phyloP scores from a whole-genome alignment of 2,113 vertebrate genomes.

The Cervus canadensis region DNA sequence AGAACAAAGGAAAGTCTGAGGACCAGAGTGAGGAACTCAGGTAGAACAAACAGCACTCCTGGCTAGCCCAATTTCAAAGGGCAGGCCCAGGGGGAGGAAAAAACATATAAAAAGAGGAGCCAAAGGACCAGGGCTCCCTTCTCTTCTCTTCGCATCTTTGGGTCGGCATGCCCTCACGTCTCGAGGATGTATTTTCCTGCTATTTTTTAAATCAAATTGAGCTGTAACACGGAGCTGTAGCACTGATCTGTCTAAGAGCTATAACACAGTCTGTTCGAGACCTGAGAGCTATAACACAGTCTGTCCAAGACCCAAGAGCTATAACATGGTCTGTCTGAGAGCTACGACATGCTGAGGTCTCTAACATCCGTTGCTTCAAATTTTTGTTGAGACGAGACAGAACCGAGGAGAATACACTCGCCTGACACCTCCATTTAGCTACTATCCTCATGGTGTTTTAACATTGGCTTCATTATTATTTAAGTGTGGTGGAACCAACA shows the following conservation, averaged over 20 bases:
- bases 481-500: neutral
- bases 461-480: neutral
- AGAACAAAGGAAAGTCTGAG: neutral
- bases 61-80: neutral
- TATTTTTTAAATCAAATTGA: neutral
- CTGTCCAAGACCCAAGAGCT: neutral
- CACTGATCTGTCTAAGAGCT: neutral
- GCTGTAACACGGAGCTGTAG: neutral
- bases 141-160: neutral
- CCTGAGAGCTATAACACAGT: neutral
- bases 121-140: neutral
- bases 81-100: neutral
- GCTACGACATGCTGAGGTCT: neutral
- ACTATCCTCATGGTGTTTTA: neutral
- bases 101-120: neutral
- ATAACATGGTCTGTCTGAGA: neutral
- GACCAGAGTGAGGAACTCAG: neutral
- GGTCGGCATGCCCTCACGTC: accelerated
- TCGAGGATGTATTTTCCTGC: neutral
- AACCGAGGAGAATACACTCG: neutral
- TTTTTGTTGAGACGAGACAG: neutral
- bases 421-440: neutral
- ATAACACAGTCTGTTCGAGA: neutral
- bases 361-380: accelerated
- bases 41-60: neutral